Conservation (phyloP, 2,888 invertebrate species). For the Ctena decussata region DNA sequence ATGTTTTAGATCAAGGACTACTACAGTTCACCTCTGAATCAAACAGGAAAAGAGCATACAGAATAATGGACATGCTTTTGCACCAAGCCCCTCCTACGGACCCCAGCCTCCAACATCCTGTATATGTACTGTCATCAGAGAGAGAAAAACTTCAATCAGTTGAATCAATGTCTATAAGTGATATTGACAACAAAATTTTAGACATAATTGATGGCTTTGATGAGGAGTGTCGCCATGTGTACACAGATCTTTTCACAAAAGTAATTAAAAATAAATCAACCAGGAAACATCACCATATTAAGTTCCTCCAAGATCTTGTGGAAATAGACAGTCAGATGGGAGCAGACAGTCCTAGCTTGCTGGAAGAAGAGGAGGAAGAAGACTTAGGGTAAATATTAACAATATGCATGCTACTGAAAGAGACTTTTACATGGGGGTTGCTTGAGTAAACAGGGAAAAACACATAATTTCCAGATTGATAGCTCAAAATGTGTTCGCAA, state of each 20-base stretch:
- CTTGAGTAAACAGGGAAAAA: too few relatives aligned
- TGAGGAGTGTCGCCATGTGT: constrained; percentile 1
- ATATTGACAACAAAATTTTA: constrained; percentile 31
- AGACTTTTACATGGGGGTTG: too few relatives aligned
- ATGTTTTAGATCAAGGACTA: constrained; percentile 7
- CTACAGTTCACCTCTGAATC: constrained; percentile 15
- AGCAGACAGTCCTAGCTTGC: too few relatives aligned
- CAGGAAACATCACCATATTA: constrained; percentile 22
- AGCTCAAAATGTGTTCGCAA: too few relatives aligned
- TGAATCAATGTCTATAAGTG: not conserved
- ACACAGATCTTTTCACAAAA: not conserved
- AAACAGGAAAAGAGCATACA: constrained; percentile 20
- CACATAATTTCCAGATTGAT: too few relatives aligned
- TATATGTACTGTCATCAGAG: constrained; percentile 11
- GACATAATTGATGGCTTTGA: constrained; percentile 13
- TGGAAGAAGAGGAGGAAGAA: too few relatives aligned
- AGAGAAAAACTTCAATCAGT: not conserved
- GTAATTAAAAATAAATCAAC: not conserved
- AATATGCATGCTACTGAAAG: too few relatives aligned
- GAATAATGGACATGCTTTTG: constrained; percentile 24
- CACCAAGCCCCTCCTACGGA: constrained; percentile 24
- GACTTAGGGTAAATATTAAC: too few relatives aligned
- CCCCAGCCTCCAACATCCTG: constrained; percentile 16
- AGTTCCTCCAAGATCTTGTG: constrained; percentile 19
- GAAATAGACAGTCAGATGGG: too few relatives aligned